phyloP scores from a whole-genome alignment of 2,113 vertebrate genomes.

The Callopanchax toddi region DNA sequence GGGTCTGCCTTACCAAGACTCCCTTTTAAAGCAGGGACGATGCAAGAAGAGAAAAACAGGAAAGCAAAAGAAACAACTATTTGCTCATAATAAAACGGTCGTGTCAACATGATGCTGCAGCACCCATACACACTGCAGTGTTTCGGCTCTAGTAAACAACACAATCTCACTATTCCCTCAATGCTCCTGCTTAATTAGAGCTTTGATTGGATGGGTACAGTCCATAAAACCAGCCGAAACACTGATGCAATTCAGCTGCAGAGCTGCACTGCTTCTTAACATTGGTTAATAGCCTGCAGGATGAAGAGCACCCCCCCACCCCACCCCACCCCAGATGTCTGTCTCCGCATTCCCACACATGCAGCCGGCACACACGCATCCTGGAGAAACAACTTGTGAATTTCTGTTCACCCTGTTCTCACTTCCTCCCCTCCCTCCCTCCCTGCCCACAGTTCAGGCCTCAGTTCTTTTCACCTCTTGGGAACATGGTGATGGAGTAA shows the following conservation, averaged over 20 bases:
- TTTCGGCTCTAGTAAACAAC: slow-evolving; percentile 62
- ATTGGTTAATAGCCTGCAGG: slow-evolving; percentile 59
- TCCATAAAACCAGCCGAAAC: slow-evolving; percentile 71
- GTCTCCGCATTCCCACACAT: slow-evolving; percentile 37
- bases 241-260: slow-evolving; percentile 55
- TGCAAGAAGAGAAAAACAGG: slow-evolving; percentile 8
- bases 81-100: slow-evolving; percentile 67
- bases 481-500: slow-evolving; percentile 48
- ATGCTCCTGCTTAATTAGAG: slow-evolving; percentile 69
- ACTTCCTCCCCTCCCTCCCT: slow-evolving; percentile 40
- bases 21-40: slow-evolving; percentile 50
- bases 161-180: slow-evolving; percentile 33
- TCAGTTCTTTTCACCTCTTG: slow-evolving; percentile 61
- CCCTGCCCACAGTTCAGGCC: slow-evolving; percentile 38
- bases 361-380: slow-evolving; percentile 15
- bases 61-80: slow-evolving; percentile 8
- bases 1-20: slow-evolving; percentile 50
- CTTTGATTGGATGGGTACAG: slow-evolving; percentile 69
- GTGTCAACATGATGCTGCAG: slow-evolving; percentile 58
- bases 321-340: slow-evolving; percentile 54
- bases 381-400: slow-evolving; percentile 40
- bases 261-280: slow-evolving; percentile 51
- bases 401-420: slow-evolving; percentile 57
- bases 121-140: slow-evolving; percentile 45
- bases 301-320: slow-evolving; percentile 36